phyloP scores from a whole-genome alignment of 2,113 vertebrate genomes.

The Ascaphus truei region DNA sequence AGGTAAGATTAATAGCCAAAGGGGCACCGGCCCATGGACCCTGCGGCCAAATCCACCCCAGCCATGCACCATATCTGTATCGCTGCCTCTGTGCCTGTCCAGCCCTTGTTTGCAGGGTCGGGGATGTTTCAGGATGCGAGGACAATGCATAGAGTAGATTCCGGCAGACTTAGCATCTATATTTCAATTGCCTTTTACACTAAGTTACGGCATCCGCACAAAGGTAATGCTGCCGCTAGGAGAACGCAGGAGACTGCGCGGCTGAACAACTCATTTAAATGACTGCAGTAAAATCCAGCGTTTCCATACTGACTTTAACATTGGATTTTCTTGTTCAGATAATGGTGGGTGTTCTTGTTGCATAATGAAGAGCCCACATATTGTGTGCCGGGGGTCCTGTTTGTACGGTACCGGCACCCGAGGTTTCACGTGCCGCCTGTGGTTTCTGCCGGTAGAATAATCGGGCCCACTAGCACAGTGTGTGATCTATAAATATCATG shows the following conservation, averaged over 20 bases:
- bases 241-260: conserved; percentile 17
- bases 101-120: too few species aligned
- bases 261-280: background rate
- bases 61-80: too few species aligned
- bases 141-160: too few species aligned
- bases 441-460: too few species aligned
- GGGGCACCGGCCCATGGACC: too few species aligned
- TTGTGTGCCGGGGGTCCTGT: background rate
- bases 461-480: too few species aligned
- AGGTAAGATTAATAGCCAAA: too few species aligned
- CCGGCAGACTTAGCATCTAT: too few species aligned
- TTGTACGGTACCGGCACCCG: background rate
- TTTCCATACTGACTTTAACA: conserved; percentile 21
- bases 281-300: background rate
- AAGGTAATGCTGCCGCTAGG: background rate
- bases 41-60: too few species aligned
- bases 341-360: background rate
- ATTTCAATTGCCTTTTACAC: conserved; percentile 16
- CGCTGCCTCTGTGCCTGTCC: too few species aligned
- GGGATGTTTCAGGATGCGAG: too few species aligned
- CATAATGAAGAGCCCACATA: background rate
- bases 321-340: conserved; percentile 15
- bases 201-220: conserved; percentile 2
- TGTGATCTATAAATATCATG: too few species aligned
- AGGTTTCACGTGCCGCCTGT: background rate